A percentile compares a stretch with the other conserved stretches of the same genome.
phyloP scores from a whole-genome alignment of 1,140 invertebrate species.

The Charaxes varanes region DNA sequence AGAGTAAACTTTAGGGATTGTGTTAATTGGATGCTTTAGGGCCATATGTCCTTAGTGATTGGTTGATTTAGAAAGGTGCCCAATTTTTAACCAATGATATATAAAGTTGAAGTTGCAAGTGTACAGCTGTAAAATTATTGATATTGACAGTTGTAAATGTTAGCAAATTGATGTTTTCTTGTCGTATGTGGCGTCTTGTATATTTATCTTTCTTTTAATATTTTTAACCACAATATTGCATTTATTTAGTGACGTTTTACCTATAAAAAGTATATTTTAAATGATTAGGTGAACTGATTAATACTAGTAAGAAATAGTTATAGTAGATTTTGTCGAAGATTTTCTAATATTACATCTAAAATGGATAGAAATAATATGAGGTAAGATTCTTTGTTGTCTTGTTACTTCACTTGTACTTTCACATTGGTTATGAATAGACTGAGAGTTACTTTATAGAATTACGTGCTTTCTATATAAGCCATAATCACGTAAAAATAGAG shows the following conservation, averaged over 20 bases:
- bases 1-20: too few relatives aligned
- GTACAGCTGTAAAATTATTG: constrained; percentile 16
- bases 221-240: constrained; percentile 33
- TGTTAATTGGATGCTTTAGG: too few relatives aligned
- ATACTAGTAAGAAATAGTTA: constrained; percentile 22
- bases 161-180: constrained; percentile 30
- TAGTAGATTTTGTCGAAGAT: constrained; percentile 13
- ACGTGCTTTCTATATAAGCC: too few relatives aligned
- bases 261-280: constrained; percentile 25
- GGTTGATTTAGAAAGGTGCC: too few relatives aligned
- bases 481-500: too few relatives aligned
- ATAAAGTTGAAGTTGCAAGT: constrained; percentile 1
- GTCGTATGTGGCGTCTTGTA: constrained; percentile 49
- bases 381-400: constrained; percentile 44
- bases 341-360: constrained; percentile 28
- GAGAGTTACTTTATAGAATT: too few relatives aligned
- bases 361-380: constrained; percentile 67
- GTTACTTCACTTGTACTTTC: constrained; percentile 29
- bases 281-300: constrained; percentile 15
- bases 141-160: constrained; percentile 7
- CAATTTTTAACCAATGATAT: constrained; percentile 12
- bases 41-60: too few relatives aligned
- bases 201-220: constrained; percentile 55
- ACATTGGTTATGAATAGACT: too few relatives aligned
- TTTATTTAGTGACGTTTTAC: constrained; percentile 25